phyloP scores from a whole-genome alignment of 1,140 invertebrate species.

The Hesperophylax magnus region DNA sequence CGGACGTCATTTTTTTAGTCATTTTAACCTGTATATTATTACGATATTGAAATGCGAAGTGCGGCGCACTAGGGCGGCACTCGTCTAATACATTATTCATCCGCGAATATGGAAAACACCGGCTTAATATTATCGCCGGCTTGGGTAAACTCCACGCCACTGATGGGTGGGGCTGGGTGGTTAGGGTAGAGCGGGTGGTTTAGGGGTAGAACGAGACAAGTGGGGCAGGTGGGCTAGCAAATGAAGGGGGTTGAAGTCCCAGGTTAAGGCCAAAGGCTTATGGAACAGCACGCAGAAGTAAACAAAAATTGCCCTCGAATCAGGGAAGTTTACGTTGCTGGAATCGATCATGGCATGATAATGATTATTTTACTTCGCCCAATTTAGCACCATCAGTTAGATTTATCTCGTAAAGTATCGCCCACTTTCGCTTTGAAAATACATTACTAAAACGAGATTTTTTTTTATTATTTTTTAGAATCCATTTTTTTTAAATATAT shows the following conservation, averaged over 20 bases:
- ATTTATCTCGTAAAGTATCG: too few relatives aligned
- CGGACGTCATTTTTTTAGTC: not conserved
- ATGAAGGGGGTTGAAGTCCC: not conserved
- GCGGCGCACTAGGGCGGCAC: not conserved
- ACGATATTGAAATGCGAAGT: constrained; percentile 36
- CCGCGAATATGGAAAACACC: constrained; percentile 42
- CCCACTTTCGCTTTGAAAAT: too few relatives aligned
- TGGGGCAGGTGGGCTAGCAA: not conserved
- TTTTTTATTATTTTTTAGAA: too few relatives aligned
- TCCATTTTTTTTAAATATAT: too few relatives aligned
- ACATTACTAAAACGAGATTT: too few relatives aligned
- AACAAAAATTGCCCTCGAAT: constrained; percentile 9
- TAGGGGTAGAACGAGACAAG: not conserved
- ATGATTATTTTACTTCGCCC: too few relatives aligned
- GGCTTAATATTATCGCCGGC: constrained; percentile 38
- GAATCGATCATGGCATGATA: constrained; percentile 7
- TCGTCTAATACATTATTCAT: constrained; percentile 44
- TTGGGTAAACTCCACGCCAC: constrained; percentile 22
- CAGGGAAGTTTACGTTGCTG: not conserved
- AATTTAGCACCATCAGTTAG: too few relatives aligned
- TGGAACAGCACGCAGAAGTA: not conserved
- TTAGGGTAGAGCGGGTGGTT: not conserved
- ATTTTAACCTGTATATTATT: constrained; percentile 18
- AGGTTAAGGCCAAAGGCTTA: constrained; percentile 2
- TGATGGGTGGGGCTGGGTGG: not conserved